A percentile compares a stretch with the other conserved stretches of the same genome.
Conservation (phyloP, 2,113 vertebrate genomes). For the Entosphenus tridentatus region DNA sequence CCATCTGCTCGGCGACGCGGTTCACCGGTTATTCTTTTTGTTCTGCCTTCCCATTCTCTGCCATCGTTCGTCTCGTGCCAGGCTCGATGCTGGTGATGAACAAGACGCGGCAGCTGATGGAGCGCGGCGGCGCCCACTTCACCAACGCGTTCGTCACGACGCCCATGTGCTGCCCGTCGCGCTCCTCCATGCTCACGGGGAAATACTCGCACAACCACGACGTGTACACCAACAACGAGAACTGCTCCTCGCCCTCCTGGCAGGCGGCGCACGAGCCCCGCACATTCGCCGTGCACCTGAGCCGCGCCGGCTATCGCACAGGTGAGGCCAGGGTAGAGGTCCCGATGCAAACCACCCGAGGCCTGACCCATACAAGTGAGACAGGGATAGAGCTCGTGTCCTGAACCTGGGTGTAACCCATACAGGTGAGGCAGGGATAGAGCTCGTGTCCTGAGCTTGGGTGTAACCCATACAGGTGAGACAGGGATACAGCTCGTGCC, state of each 20-base stretch:
- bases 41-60: too few relatives aligned
- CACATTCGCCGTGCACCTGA: slow-evolving; percentile 3
- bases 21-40: too few relatives aligned
- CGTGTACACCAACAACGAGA: slow-evolving; percentile 2
- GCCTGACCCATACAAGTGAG: too few relatives aligned
- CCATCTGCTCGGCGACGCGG: too few relatives aligned
- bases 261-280: slow-evolving; percentile 3
- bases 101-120: slow-evolving; percentile 1
- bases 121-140: background rate
- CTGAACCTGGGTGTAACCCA: too few relatives aligned
- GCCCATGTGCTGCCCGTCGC: slow-evolving; percentile 3
- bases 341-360: too few relatives aligned
- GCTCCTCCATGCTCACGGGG: slow-evolving; percentile 6
- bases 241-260: slow-evolving; percentile 3
- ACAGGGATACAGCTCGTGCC: too few relatives aligned
- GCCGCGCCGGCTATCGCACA: slow-evolving; percentile 1
- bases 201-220: slow-evolving; percentile 4
- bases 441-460: too few relatives aligned
- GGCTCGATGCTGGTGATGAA: slow-evolving; percentile 4
- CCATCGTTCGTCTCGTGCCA: background rate
- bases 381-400: too few relatives aligned
- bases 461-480: too few relatives aligned
- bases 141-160: slow-evolving; percentile 1
- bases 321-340: background rate
- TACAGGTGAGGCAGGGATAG: too few relatives aligned